phyloP scores from a whole-genome alignment of 2,797 vertebrate genomes.

The Lophius americanus region DNA sequence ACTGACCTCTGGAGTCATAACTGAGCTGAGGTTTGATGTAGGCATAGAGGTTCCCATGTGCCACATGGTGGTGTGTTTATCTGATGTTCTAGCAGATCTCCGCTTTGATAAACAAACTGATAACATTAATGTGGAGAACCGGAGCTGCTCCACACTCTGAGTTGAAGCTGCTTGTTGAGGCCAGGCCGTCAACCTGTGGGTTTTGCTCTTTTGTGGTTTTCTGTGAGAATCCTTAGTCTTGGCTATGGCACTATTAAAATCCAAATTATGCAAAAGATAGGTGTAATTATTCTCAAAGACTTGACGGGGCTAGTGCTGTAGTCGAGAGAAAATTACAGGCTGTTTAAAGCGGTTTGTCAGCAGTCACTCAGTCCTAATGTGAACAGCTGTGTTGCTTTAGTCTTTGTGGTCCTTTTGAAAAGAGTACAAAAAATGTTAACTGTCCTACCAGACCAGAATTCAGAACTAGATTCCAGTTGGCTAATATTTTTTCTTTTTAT shows the following conservation, averaged over 20 bases:
- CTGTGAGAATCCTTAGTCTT: constrained; percentile 22
- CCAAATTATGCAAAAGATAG: constrained; percentile 39
- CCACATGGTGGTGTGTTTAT: not conserved
- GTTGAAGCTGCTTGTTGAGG: constrained; percentile 8
- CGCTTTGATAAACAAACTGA: no score
- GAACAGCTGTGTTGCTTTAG: no score
- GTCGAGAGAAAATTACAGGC: constrained; percentile 51
- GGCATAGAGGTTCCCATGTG: not conserved
- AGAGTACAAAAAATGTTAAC: no score
- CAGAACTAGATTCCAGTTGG: no score
- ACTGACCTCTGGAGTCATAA: constrained; percentile 30
- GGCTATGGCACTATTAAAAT: constrained; percentile 29
- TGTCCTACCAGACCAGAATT: no score
- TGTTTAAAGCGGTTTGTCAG: constrained; percentile 55
- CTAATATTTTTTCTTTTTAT: no score
- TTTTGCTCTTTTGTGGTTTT: constrained; percentile 47
- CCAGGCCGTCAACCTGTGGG: constrained; percentile 3
- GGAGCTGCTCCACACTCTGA: no score
- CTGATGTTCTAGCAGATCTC: not conserved
- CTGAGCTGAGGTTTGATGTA: constrained; percentile 12
- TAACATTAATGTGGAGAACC: no score
- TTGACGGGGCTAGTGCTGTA: constrained; percentile 19
- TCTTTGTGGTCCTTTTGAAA: no score
- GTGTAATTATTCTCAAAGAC: constrained; percentile 32
- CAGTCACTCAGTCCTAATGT: constrained; percentile 13